These are phyloP conservation scores for Gopherus evgoodei DNA, from an alignment of 2,113 vertebrate genomes.

Conservation along the genomic window DNA sequence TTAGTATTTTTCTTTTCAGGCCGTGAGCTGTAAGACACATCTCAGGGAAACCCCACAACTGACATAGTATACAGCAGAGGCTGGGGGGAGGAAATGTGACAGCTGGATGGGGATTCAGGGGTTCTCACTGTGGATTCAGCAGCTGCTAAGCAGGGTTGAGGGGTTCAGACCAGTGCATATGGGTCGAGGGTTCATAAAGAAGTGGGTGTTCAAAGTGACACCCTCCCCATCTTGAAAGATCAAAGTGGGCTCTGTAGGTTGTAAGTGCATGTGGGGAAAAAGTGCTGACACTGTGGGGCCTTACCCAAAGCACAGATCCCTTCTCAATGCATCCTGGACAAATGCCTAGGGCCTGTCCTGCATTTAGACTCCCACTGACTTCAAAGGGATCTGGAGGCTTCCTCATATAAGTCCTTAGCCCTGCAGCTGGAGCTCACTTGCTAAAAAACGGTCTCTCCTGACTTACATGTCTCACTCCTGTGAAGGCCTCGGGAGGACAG, in stretches of 20 bases:
- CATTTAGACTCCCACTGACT: rapidly evolving
- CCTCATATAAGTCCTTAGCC: not conserved
- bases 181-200: not conserved
- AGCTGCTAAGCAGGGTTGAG: not conserved
- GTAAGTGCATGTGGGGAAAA: rapidly evolving
- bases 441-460: not conserved
- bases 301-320: not conserved
- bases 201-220: not conserved
- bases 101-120: not conserved
- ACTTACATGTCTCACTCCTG: not conserved
- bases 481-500: not conserved
- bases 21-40: not conserved
- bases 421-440: not conserved
- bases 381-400: not conserved
- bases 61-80: rapidly evolving
- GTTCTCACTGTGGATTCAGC: not conserved
- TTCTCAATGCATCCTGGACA: not conserved
- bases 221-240: not conserved
- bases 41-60: not conserved
- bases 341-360: rapidly evolving
- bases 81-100: not conserved
- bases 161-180: not conserved
- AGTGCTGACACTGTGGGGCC: not conserved
- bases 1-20: not conserved
- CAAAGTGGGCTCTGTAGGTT: not conserved